These are phyloP conservation scores for Coranthus polyacanthus DNA, from an alignment of 2,797 vertebrate species.

Conservation along the genomic window DNA sequence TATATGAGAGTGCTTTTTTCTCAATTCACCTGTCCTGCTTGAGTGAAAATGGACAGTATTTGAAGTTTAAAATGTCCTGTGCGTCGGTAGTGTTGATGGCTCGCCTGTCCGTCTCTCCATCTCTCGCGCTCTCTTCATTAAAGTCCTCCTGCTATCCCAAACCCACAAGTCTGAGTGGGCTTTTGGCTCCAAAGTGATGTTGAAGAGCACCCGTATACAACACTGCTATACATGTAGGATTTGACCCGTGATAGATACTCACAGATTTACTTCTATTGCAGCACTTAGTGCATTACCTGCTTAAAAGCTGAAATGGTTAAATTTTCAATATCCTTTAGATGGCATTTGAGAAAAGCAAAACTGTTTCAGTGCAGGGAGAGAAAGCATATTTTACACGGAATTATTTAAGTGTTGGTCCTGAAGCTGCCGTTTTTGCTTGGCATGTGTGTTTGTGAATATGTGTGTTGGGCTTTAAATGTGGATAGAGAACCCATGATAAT, in stretches of 20 bases:
- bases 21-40: slow-evolving; percentile 79
- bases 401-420: slow-evolving; percentile 53
- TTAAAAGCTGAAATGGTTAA: slow-evolving; percentile 71
- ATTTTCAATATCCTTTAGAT: slow-evolving; percentile 62
- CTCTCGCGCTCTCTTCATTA: slow-evolving; percentile 71
- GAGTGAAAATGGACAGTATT: slow-evolving; percentile 83
- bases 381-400: slow-evolving; percentile 36
- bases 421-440: slow-evolving; percentile 36
- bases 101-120: slow-evolving; percentile 70
- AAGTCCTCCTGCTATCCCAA: slow-evolving; percentile 74
- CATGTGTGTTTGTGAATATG: slow-evolving; percentile 23
- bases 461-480: slow-evolving; percentile 18
- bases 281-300: slow-evolving; percentile 68
- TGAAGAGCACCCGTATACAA: slow-evolving; percentile 80
- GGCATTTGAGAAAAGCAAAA: slow-evolving; percentile 48
- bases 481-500: slow-evolving; percentile 5
- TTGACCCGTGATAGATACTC: slow-evolving; percentile 71
- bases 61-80: slow-evolving; percentile 83
- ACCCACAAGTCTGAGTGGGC: slow-evolving; percentile 83
- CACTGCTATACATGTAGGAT: slow-evolving; percentile 73
- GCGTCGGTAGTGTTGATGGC: slow-evolving; percentile 72
- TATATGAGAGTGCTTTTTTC: slow-evolving; percentile 65
- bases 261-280: slow-evolving; percentile 53
- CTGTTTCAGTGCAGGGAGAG: neutral
- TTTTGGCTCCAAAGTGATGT: slow-evolving; percentile 83